Percentiles rank a stretch among this genome's conserved stretches.
Evolutionary conservation across 2,888 invertebrate genomes (phyloP).

Genomic region (Oxystoma pomonae): DNA sequence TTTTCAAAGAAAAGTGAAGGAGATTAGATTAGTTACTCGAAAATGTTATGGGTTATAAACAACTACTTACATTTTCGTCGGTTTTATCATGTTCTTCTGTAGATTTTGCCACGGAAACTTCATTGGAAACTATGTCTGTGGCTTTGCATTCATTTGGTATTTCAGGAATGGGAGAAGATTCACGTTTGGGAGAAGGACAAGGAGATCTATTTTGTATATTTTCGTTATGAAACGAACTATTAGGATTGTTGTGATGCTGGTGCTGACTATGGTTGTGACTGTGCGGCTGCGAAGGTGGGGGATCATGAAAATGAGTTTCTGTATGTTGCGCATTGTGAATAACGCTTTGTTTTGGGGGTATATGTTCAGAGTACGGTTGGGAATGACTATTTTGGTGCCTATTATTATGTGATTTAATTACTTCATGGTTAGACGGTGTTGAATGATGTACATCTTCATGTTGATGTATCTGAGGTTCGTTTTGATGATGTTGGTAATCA

Average conservation of each 20-base stretch:
- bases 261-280: constrained; percentile 5
- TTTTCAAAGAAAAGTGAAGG: neutral
- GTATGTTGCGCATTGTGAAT: neutral
- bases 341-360: constrained; percentile 1
- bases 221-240: constrained; percentile 1
- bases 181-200: neutral
- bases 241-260: constrained; percentile 4
- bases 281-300: neutral
- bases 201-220: constrained; percentile 12
- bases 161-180: constrained; percentile 24
- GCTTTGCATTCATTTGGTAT: constrained; percentile 39
- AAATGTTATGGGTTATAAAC: neutral
- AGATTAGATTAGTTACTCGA: constrained; percentile 3
- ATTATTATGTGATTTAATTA: constrained; percentile 3
- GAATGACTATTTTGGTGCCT: constrained; percentile 8
- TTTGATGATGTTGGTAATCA: neutral
- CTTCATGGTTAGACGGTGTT: constrained; percentile 3
- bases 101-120: constrained; percentile 36
- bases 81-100: constrained; percentile 34
- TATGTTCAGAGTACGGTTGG: constrained; percentile 3
- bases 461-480: constrained; percentile 3
- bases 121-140: constrained; percentile 39
- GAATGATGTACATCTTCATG: constrained; percentile 1
- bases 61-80: constrained; percentile 38
- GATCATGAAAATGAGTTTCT: neutral